Evolutionary conservation across 1,140 invertebrate genomes (phyloP).

Genomic region (Nixonia krombeini): DNA sequence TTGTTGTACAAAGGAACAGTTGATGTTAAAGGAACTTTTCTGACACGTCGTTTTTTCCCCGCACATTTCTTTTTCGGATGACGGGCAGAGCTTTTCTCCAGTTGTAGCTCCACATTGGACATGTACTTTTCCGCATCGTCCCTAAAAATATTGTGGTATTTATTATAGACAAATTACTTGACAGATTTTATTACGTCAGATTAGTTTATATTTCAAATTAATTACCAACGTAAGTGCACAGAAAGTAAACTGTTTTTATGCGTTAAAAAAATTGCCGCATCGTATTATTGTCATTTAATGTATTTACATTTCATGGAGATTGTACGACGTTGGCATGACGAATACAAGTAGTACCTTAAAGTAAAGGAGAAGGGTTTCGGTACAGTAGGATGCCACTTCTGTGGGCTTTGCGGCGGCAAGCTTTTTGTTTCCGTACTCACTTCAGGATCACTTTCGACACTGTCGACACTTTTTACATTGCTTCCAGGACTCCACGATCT

Average conservation of each 20-base stretch:
- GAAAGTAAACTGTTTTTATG: too few relatives aligned
- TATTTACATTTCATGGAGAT: too few relatives aligned
- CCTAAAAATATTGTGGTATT: slow-evolving; percentile 69
- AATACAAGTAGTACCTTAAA: slow-evolving; percentile 76
- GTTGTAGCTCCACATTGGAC: slow-evolving; percentile 51
- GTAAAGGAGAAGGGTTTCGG: slow-evolving; percentile 80
- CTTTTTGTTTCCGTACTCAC: slow-evolving; percentile 63
- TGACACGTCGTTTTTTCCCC: slow-evolving; percentile 66
- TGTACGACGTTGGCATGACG: too few relatives aligned
- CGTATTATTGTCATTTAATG: too few relatives aligned
- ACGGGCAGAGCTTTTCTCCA: slow-evolving; percentile 63
- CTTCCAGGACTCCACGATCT: slow-evolving; percentile 60
- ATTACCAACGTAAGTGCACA: too few relatives aligned
- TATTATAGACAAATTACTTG: too few relatives aligned
- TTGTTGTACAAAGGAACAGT: slow-evolving; percentile 80
- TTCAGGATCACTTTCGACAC: slow-evolving; percentile 55
- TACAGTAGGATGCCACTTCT: slow-evolving; percentile 71
- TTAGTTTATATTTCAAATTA: too few relatives aligned
- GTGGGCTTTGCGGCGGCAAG: slow-evolving; percentile 57
- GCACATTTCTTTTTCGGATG: slow-evolving; percentile 64
- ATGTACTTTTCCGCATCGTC: slow-evolving; percentile 76
- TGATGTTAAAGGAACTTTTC: slow-evolving; percentile 79
- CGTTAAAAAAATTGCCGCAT: too few relatives aligned
- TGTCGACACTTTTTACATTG: slow-evolving; percentile 58
- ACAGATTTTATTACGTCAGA: not conserved